These are phyloP conservation scores for Dendrolimus pini DNA, from an alignment of 2,888 invertebrate species.

Conservation along the genomic window DNA sequence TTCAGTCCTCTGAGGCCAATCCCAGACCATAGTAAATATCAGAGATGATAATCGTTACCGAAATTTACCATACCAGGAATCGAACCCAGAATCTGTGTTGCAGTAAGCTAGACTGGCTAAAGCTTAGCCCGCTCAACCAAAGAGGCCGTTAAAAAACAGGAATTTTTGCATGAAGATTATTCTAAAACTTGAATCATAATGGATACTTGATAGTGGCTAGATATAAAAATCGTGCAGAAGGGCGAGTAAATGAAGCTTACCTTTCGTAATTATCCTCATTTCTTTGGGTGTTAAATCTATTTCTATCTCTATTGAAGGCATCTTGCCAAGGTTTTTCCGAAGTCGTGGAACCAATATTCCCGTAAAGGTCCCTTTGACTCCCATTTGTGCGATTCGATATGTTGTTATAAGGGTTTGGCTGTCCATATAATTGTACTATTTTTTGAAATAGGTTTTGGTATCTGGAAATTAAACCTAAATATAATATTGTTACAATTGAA, in stretches of 20 bases:
- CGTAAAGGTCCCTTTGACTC: constrained; percentile 38
- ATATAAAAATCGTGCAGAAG: too few species aligned
- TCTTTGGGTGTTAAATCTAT: constrained; percentile 20
- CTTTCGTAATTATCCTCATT: constrained; percentile 22
- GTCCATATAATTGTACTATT: constrained; percentile 76
- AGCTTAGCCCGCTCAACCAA: too few species aligned
- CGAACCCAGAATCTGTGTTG: too few species aligned
- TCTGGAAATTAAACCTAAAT: constrained; percentile 28
- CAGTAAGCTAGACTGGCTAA: too few species aligned
- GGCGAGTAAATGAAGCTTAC: constrained; percentile 11
- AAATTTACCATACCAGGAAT: too few species aligned
- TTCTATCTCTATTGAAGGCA: constrained; percentile 29
- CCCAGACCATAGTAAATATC: too few species aligned
- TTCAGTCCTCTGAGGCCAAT: too few species aligned
- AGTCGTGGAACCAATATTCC: constrained; percentile 34
- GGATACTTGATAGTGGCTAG: too few species aligned
- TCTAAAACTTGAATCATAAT: too few species aligned
- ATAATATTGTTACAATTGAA: not conserved
- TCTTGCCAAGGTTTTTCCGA: constrained; percentile 40
- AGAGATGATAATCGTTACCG: too few species aligned
- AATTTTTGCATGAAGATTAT: too few species aligned
- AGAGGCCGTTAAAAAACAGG: too few species aligned
- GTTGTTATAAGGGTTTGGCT: constrained; percentile 49
- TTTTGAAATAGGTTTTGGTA: constrained; percentile 81
- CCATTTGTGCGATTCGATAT: constrained; percentile 39